Conservation (phyloP, 2,113 vertebrate genomes). For the Mus pahari region DNA sequence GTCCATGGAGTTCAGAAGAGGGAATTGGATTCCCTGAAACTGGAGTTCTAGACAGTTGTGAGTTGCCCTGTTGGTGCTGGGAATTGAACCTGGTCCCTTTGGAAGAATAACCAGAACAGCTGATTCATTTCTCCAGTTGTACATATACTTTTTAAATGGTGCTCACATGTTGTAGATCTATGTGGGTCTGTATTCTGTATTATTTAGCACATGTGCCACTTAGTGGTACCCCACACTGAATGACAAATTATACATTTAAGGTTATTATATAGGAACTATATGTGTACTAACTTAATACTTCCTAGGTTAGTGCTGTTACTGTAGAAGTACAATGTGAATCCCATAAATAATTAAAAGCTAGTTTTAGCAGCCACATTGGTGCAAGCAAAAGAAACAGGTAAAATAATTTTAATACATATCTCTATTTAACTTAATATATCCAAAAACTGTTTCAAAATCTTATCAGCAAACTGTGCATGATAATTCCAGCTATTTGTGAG, state of each 20-base stretch:
- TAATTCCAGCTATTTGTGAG: background rate
- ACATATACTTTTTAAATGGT: background rate
- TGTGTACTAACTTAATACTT: constrained; percentile 33
- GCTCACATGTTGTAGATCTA: background rate
- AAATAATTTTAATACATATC: constrained; percentile 52
- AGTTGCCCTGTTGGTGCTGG: background rate
- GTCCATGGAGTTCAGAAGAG: background rate
- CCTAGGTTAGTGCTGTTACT: background rate
- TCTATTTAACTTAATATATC: background rate
- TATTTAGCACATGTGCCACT: background rate
- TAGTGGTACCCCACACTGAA: background rate
- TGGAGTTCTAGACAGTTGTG: background rate
- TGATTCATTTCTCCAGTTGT: background rate
- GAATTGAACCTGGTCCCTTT: background rate
- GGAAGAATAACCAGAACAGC: background rate
- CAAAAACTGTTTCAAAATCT: constrained; percentile 49
- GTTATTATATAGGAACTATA: background rate
- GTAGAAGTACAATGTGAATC: constrained; percentile 11
- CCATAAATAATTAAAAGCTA: constrained; percentile 24
- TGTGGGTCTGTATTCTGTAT: background rate
- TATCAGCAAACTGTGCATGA: background rate
- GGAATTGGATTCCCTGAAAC: background rate
- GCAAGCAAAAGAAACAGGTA: constrained; percentile 46
- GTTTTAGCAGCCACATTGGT: background rate
- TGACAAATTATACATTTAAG: constrained; percentile 30